Conservation (phyloP, 2,888 invertebrate species). For the Amphipoea oculea region DNA sequence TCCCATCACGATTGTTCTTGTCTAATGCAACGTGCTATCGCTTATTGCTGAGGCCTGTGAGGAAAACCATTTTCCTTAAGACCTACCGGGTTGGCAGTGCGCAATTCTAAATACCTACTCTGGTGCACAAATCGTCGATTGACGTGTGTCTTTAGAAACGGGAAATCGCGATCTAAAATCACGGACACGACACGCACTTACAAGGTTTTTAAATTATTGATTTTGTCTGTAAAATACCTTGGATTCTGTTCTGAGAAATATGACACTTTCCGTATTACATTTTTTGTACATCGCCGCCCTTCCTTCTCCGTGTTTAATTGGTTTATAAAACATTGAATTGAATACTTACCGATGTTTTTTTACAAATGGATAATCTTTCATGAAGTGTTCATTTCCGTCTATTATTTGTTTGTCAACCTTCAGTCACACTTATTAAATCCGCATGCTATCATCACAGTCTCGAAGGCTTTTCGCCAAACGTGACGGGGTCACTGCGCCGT, state of each 20-base stretch:
- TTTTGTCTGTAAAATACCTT: neutral
- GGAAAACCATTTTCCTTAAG: slow-evolving; percentile 59
- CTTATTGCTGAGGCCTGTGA: slow-evolving; percentile 21
- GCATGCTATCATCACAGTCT: slow-evolving; percentile 44
- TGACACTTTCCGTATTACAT: neutral
- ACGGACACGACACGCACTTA: neutral
- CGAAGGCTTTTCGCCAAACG: slow-evolving; percentile 55
- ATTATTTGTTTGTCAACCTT: slow-evolving; percentile 57
- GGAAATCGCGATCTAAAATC: slow-evolving; percentile 14
- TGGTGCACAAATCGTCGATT: slow-evolving; percentile 48
- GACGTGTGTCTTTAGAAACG: slow-evolving; percentile 24
- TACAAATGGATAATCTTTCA: slow-evolving; percentile 11
- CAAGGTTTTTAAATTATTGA: slow-evolving; percentile 5
- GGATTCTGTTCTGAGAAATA: neutral
- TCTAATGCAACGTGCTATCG: slow-evolving; percentile 24
- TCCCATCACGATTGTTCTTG: slow-evolving; percentile 27
- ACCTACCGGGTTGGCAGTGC: slow-evolving; percentile 32
- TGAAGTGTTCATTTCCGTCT: slow-evolving; percentile 38
- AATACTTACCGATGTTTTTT: neutral
- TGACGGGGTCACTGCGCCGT: slow-evolving; percentile 56
- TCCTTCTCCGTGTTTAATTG: neutral
- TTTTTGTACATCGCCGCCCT: neutral
- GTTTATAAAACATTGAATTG: neutral
- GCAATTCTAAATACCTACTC: slow-evolving; percentile 33
- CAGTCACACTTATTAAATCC: slow-evolving; percentile 53